A percentile compares a stretch with the other conserved stretches of the same genome.
Conservation (phyloP, 2,797 vertebrate genomes). For the Anabacerthia variegaticeps region DNA sequence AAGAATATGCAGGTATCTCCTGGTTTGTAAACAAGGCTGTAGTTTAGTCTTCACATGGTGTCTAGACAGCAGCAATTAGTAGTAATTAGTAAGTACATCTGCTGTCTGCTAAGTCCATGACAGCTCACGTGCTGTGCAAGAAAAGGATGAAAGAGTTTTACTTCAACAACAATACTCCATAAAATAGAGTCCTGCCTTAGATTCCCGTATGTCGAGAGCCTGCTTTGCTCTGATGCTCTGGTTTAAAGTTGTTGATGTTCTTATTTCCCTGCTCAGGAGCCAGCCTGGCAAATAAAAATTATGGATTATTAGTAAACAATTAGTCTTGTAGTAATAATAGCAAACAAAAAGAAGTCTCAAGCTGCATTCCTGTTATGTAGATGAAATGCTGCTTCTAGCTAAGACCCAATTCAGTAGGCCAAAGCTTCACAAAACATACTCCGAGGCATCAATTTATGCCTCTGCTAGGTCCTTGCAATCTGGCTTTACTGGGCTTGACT, state of each 20-base stretch:
- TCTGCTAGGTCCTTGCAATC: background rate
- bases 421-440: background rate
- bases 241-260: background rate
- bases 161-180: background rate
- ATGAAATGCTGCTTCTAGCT: background rate
- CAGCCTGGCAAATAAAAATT: background rate
- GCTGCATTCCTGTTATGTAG: background rate
- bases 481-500: background rate
- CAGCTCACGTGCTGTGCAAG: background rate
- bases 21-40: constrained; percentile 36
- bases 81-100: constrained; percentile 63
- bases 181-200: background rate
- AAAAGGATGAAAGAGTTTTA: background rate
- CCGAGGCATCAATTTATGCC: background rate
- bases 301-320: background rate
- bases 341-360: background rate
- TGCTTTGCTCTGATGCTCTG: background rate
- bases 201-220: background rate
- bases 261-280: background rate
- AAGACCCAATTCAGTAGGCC: background rate
- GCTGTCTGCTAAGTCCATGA: constrained; percentile 8
- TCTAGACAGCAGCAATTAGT: constrained; percentile 67
- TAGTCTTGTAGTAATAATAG: background rate
- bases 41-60: constrained; percentile 43
- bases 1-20: constrained; percentile 3